phyloP scores from a whole-genome alignment of 1,140 invertebrate species.

The Drosophila truncata region DNA sequence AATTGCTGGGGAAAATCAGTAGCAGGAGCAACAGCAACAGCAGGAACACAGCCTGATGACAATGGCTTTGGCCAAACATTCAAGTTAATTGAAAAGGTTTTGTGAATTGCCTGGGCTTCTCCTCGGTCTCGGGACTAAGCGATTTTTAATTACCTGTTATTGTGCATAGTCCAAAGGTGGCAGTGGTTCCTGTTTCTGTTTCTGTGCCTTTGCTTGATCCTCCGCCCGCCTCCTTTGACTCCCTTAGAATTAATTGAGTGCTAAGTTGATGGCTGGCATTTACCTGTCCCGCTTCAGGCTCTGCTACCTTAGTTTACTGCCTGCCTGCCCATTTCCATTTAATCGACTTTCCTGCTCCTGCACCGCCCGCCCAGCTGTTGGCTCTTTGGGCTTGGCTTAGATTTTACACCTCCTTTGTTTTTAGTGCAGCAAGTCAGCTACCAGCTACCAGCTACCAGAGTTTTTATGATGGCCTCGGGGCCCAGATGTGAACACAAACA shows the following conservation, averaged over 20 bases:
- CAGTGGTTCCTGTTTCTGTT: neutral
- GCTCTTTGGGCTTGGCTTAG: constrained; percentile 16
- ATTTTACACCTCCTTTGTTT: constrained; percentile 60
- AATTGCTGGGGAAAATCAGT: constrained; percentile 54
- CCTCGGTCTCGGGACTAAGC: constrained; percentile 44
- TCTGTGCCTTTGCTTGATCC: neutral
- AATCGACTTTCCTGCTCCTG: constrained; percentile 9
- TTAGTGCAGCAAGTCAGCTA: constrained; percentile 29
- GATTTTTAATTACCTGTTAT: constrained; percentile 78
- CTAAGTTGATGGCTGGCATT: constrained; percentile 50
- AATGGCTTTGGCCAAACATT: constrained; percentile 53
- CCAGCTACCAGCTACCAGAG: constrained; percentile 19
- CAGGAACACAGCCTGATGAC: constrained; percentile 38
- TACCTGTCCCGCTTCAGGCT: constrained; percentile 28
- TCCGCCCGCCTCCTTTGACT: constrained; percentile 22
- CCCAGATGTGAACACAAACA: constrained; percentile 44
- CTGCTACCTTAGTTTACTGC: constrained; percentile 30
- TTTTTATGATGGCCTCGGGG: constrained; percentile 41
- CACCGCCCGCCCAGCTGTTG: constrained; percentile 25
- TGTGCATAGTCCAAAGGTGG: constrained; percentile 36
- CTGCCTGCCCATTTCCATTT: constrained; percentile 16
- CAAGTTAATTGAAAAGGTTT: constrained; percentile 78
- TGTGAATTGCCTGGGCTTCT: constrained; percentile 24
- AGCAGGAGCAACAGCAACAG: constrained; percentile 39
- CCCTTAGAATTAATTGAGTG: constrained; percentile 67